Conservation (phyloP, 2,797 vertebrate genomes). For the Enteromius paludinosus region DNA sequence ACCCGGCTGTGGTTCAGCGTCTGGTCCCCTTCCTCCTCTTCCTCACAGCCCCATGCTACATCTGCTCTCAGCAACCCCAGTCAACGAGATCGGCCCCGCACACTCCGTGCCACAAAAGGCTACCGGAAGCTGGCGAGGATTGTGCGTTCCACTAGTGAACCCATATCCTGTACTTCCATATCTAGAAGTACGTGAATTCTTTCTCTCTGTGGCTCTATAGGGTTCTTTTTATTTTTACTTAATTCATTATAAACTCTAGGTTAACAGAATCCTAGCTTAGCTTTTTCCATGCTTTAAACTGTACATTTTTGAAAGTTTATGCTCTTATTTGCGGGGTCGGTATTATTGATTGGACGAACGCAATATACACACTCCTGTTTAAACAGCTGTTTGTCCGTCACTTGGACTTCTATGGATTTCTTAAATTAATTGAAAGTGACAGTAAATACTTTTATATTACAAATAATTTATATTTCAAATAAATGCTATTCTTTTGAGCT, state of each 20-base stretch:
- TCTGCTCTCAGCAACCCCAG: conserved; percentile 71
- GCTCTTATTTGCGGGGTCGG: background rate
- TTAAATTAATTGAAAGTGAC: background rate
- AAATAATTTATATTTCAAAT: background rate
- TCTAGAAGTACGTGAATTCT: conserved; percentile 79
- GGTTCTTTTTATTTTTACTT: background rate
- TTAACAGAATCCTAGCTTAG: background rate
- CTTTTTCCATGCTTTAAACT: background rate
- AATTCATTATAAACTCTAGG: background rate
- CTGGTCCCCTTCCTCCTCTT: conserved; percentile 76
- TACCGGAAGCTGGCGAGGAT: conserved; percentile 81
- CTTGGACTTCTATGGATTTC: background rate
- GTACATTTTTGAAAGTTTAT: background rate
- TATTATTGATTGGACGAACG: background rate
- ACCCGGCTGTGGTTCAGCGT: conserved; percentile 85
- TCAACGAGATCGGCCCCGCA: conserved; percentile 65
- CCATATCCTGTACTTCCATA: conserved; percentile 82
- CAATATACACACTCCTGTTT: background rate
- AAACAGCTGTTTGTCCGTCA: background rate
- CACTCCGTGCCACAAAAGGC: conserved; percentile 67
- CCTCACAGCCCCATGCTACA: conserved; percentile 74
- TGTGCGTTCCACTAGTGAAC: conserved; percentile 93
- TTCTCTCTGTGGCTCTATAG: background rate
- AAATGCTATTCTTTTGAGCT: background rate
- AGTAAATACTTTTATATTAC: background rate